Evolutionary conservation across 2,113 vertebrate species (phyloP).

Genomic region (Vulpes vulpes): DNA sequence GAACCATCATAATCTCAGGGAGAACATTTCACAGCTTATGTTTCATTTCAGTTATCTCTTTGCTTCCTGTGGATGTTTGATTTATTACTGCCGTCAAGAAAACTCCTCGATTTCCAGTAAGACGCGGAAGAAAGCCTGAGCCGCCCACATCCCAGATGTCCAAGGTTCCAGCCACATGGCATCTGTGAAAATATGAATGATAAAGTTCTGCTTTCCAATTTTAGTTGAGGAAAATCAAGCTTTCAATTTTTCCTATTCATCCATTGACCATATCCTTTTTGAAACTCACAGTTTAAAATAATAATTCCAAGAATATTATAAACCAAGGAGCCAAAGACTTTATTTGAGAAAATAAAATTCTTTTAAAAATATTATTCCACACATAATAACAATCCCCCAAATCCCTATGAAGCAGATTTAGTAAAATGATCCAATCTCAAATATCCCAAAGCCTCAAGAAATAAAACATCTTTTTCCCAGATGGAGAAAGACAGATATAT

Average conservation of each 20-base stretch:
- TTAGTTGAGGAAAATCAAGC: conserved; percentile 58
- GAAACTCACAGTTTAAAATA: conserved; percentile 20
- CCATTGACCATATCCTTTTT: background rate
- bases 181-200: conserved; percentile 80
- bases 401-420: background rate
- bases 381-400: conserved; percentile 11
- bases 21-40: conserved; percentile 74
- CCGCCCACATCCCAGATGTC: conserved; percentile 73
- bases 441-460: conserved; percentile 31
- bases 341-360: conserved; percentile 40
- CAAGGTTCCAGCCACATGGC: conserved; percentile 62
- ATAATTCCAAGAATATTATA: conserved; percentile 9
- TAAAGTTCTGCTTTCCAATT: conserved; percentile 71
- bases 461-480: conserved; percentile 25
- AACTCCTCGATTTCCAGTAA: conserved; percentile 78
- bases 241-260: conserved; percentile 59
- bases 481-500: background rate
- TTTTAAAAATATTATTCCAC: conserved; percentile 1
- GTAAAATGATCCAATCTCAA: conserved; percentile 35
- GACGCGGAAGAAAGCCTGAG: conserved; percentile 74
- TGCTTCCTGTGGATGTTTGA: conserved; percentile 81
- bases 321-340: conserved; percentile 35
- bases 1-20: conserved; percentile 60
- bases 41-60: conserved; percentile 74
- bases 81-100: conserved; percentile 81